Evolutionary conservation across 2,888 invertebrate species (phyloP).

Genomic region (Aphidoletes aphidimyza): DNA sequence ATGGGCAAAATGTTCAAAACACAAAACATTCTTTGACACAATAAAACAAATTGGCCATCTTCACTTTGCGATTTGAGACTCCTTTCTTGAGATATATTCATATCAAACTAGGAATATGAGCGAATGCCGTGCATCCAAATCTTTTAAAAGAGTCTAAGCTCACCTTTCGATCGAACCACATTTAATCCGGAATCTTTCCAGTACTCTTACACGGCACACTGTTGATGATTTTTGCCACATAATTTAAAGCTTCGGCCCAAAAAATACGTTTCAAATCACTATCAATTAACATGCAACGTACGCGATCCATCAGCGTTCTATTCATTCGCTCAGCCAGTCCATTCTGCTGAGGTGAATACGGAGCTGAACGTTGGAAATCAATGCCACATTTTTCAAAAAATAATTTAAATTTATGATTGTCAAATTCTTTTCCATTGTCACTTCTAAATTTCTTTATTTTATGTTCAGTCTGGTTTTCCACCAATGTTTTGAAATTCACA

Average conservation of each 20-base stretch:
- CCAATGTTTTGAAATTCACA: neutral
- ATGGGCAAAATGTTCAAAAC: too few relatives aligned
- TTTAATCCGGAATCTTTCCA: too few relatives aligned
- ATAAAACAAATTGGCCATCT: too few relatives aligned
- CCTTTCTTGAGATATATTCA: too few relatives aligned
- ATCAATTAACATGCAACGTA: constrained; percentile 55
- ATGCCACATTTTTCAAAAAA: neutral
- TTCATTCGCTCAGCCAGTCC: constrained; percentile 25
- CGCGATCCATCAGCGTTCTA: constrained; percentile 27
- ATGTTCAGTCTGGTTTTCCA: neutral
- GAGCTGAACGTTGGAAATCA: neutral
- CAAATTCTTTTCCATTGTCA: constrained; percentile 29
- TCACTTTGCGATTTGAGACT: too few relatives aligned
- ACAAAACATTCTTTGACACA: too few relatives aligned
- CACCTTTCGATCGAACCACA: too few relatives aligned
- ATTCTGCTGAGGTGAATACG: constrained; percentile 28
- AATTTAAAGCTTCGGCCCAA: constrained; percentile 64
- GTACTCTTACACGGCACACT: too few relatives aligned
- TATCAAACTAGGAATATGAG: too few relatives aligned
- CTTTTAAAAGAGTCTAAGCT: too few relatives aligned
- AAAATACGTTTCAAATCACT: constrained; percentile 57
- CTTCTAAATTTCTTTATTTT: neutral
- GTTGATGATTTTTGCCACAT: too few relatives aligned
- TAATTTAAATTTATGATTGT: neutral
- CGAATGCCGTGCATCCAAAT: too few relatives aligned